These are phyloP conservation scores for Heliconius charithonia DNA, from an alignment of 2,888 invertebrate genomes.

Conservation along the genomic window DNA sequence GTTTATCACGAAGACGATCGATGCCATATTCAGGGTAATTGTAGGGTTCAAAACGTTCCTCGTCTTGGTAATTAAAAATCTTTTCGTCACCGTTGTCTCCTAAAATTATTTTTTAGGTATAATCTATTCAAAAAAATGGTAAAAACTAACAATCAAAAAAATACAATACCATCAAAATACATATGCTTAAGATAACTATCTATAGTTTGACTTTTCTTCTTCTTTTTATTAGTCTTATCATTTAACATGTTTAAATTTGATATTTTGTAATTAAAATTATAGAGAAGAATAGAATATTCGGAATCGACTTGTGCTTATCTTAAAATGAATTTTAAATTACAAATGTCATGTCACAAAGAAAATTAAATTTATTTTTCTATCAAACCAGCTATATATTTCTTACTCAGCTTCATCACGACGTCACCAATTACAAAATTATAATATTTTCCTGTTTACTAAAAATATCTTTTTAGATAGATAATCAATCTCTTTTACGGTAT, in stretches of 20 bases:
- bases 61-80: neutral
- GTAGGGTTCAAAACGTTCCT: slow-evolving; percentile 23
- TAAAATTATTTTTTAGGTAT: neutral
- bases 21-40: slow-evolving; percentile 25
- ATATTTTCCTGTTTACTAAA: neutral
- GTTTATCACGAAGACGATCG: slow-evolving; percentile 33
- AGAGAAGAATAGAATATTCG: neutral
- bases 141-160: neutral
- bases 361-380: slow-evolving; percentile 1
- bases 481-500: neutral
- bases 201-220: slow-evolving; percentile 2
- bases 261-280: neutral
- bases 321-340: neutral
- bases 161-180: slow-evolving; percentile 15
- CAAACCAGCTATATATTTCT: neutral
- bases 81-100: slow-evolving; percentile 3
- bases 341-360: slow-evolving; percentile 10
- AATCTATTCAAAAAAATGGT: neutral
- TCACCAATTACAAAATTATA: too few species aligned
- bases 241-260: slow-evolving; percentile 11
- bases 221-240: slow-evolving; percentile 2
- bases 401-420: too few species aligned
- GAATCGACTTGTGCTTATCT: slow-evolving; percentile 3
- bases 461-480: neutral
- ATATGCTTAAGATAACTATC: slow-evolving; percentile 25